These are phyloP conservation scores for Hylia prasina DNA, from an alignment of 2,113 vertebrate genomes.

Conservation along the genomic window DNA sequence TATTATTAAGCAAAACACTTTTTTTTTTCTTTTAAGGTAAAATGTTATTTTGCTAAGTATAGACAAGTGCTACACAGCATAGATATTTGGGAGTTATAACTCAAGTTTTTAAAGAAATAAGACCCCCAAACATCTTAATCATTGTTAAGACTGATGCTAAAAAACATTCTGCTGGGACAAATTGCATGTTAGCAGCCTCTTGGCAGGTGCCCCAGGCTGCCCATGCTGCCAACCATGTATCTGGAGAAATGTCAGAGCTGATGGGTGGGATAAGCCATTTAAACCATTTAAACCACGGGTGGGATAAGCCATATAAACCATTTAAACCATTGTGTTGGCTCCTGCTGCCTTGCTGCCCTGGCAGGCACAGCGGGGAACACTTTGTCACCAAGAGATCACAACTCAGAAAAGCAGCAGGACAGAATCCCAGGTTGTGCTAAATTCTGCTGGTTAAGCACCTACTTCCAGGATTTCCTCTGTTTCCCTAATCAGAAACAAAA, in stretches of 20 bases:
- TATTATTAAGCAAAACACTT: background rate
- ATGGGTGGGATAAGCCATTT: background rate
- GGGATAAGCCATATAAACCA: too few species aligned
- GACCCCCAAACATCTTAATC: background rate
- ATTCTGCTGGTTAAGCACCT: background rate
- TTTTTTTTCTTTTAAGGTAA: background rate
- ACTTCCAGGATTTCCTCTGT: background rate
- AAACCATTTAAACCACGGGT: too few species aligned
- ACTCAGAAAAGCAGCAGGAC: background rate
- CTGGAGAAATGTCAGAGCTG: background rate
- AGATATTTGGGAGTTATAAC: background rate
- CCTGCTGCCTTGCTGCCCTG: background rate
- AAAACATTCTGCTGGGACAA: background rate
- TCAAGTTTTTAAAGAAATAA: background rate
- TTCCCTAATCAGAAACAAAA: background rate
- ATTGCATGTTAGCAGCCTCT: background rate
- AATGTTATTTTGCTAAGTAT: background rate
- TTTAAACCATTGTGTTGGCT: rapidly evolving
- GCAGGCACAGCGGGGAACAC: rapidly evolving
- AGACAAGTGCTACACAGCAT: background rate
- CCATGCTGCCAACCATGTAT: rapidly evolving
- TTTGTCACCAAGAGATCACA: background rate
- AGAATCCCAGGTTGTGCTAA: background rate
- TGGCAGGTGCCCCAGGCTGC: rapidly evolving
- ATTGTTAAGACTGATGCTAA: background rate